phyloP scores from a whole-genome alignment of 2,113 vertebrate species.

The Pachyramphus minor region DNA sequence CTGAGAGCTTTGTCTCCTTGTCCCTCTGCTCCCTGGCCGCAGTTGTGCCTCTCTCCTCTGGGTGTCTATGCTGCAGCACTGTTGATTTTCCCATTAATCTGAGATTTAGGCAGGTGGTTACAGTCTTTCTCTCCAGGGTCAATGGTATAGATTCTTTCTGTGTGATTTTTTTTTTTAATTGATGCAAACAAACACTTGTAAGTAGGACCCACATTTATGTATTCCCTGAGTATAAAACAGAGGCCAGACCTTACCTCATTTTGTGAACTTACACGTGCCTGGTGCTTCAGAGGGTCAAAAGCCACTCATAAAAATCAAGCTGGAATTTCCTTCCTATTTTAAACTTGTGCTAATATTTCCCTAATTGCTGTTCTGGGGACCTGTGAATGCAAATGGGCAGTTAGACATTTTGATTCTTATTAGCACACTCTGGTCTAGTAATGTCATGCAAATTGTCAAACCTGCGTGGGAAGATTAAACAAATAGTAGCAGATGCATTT shows the following conservation, averaged over 20 bases:
- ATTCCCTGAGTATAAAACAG: not conserved
- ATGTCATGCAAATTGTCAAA: slow-evolving; percentile 10
- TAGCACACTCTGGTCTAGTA: not conserved
- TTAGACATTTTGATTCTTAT: not conserved
- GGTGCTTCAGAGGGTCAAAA: not conserved
- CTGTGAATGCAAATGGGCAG: not conserved
- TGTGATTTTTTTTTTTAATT: not conserved
- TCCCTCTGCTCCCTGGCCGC: not conserved
- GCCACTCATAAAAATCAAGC: not conserved
- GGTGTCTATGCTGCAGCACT: not conserved
- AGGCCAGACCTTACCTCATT: not conserved
- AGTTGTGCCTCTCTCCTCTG: slow-evolving; percentile 7
- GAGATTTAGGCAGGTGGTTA: not conserved
- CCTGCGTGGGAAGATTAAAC: not conserved
- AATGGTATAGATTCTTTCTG: not conserved
- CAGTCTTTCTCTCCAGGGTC: not conserved
- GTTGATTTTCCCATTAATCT: not conserved
- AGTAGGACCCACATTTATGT: not conserved
- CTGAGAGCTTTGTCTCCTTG: not conserved
- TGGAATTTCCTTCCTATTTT: not conserved
- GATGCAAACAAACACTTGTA: not conserved
- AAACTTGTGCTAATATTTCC: not conserved
- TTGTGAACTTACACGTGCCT: not conserved
- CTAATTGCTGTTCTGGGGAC: not conserved
- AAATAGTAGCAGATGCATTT: slow-evolving; percentile 5